Percentiles rank a stretch among this genome's conserved stretches.
Conservation (phyloP, 2,888 invertebrate species). For the Eupithecia pulchellata region DNA sequence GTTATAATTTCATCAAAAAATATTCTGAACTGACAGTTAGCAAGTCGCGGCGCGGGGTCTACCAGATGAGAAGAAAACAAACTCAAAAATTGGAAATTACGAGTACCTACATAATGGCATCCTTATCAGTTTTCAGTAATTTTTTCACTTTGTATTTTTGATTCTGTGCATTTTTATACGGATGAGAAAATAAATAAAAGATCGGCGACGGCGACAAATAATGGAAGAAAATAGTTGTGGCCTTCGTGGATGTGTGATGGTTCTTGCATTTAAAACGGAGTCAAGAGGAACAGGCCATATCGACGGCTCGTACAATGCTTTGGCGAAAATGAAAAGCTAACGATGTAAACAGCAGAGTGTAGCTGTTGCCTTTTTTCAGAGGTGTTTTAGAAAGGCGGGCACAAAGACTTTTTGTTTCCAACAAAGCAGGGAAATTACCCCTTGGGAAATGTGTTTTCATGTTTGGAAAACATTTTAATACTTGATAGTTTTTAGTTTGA, state of each 20-base stretch:
- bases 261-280: background rate
- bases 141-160: background rate
- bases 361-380: constrained; percentile 31
- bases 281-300: constrained; percentile 1
- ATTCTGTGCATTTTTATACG: background rate
- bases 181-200: background rate
- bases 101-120: too few relatives aligned
- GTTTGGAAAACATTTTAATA: constrained; percentile 18
- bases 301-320: constrained; percentile 19
- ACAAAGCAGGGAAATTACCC: constrained; percentile 29
- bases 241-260: background rate
- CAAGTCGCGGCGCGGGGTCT: too few relatives aligned
- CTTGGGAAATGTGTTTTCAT: constrained; percentile 17
- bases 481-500: constrained; percentile 15
- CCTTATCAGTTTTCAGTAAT: background rate
- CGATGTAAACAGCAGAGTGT: constrained; percentile 53
- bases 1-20: background rate
- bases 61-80: too few relatives aligned
- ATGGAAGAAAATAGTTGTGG: background rate
- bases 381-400: constrained; percentile 34
- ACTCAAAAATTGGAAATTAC: background rate
- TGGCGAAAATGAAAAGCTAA: constrained; percentile 61
- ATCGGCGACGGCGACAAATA: background rate
- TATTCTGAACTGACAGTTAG: too few relatives aligned
- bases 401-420: constrained; percentile 33